Evolutionary conservation across 1,140 invertebrate species (phyloP), one percentile per base, ranked within the genome.

Genomic region (Caenorhabditis briggsae): DNA sequence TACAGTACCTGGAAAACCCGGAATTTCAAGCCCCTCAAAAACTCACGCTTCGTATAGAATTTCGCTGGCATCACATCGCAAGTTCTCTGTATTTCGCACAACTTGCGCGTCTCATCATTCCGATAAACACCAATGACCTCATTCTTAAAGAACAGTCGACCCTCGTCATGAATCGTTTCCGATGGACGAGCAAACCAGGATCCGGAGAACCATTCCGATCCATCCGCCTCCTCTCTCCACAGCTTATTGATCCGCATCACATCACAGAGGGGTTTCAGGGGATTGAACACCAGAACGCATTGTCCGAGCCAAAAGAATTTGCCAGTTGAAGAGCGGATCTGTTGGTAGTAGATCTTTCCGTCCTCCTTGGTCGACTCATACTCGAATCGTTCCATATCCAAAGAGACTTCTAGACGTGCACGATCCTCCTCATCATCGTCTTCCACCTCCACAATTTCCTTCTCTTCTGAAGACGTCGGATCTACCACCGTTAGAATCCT

Each of bases 211-310:
- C 61, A 84, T 53, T 84, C 82, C 18, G n/a, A 25, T 8, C 86
- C 86, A 48, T 82, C 93, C 93, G 88, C 95, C 93, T 95, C 95
- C 65, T 96, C 96, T 89, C 95, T 95, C 97, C 97, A 98, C 90
- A 98, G 96, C 86, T 95, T 95, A 93, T 98, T 96, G 89, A 99
- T 95, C 93, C 97, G 95, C n/a, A 96, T 96, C 86, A 99, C 96
- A 53, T 91, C 90, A 53, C 89, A 90, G 20, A 87, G 64, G 5
- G 88, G 84, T 58, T 90, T 89, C n/a, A 83, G 53, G 16, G 84
- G 70, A 25, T 89, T 89, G 86, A 91, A 91, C 2, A 92, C 90
- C 6, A 91, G 55, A 0, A 92, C 91, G 53, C 61, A 88, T 58
- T 91, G 88, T 20, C 90, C 90, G 9, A 89, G 56, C 18, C 84